Base-by-base conservation (phyloP, 2,797 vertebrate genomes). In the Channa striata region DNA sequence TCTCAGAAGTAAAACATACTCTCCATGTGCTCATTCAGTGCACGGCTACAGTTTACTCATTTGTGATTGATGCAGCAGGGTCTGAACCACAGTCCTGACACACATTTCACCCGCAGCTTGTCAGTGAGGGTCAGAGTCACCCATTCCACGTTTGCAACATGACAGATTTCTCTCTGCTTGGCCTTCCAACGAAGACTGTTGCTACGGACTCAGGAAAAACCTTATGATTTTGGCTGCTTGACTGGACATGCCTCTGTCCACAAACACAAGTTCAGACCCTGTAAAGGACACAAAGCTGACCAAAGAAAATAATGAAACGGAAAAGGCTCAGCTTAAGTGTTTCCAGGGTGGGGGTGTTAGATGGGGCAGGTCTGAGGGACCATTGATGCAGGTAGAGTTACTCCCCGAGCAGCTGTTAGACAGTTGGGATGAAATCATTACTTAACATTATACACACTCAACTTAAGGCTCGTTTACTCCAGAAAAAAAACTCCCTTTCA, bases 391-490 rank as follows among this genome's bases (percentile, higher is more conserved):
- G 78, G 85, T 84, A 60, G 47, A 66, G 59, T 40, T 51, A 68
- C 63, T 64, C 11, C 44, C 65, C 21, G 14, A 74, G 65, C 91
- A 90, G 84, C 85, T 90, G 87, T 60, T 59, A 61, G 50, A 85
- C 86, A 84, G 59, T 85, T 78, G 83, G 68, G 60, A 62, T 92
- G 85, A 92, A 81, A 83, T 93, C 88, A 92, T 87, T 83, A 84
- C 87, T 89, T 87, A 84, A 78, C 33, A 17, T 67, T 56, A 51
- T 66, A 44, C 52, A 80, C 61, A 80, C 72, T 60, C 59, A 70
- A 75, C 68, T 68, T 78, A 79, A 71, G 84, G 81, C 57, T 82
- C 62, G 84, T 89, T 90, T 84, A 49, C 85, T 82, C 75, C 84
- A 78, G 61, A 68, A 76, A 84, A 88, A 88, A 87, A 33, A 87